Conservation (phyloP, 37 sponge, comb jelly and placozoan species). For the Tethya wilhelma region DNA sequence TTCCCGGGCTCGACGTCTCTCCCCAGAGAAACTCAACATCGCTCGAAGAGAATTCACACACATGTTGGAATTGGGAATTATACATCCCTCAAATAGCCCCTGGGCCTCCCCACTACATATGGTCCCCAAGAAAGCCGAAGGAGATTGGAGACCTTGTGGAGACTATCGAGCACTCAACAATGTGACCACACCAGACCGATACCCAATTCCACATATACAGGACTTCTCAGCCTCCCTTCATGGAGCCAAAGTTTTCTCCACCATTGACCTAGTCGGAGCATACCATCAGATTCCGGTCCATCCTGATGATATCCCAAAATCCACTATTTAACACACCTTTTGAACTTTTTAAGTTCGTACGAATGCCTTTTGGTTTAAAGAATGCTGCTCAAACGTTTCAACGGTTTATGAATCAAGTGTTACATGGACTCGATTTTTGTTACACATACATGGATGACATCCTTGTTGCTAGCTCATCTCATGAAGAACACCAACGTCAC, state of each 20-base stretch:
- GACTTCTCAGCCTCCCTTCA: slow-evolving; percentile 64
- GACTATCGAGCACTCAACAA: slow-evolving; percentile 79
- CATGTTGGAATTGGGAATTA: slow-evolving; percentile 70
- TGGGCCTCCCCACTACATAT: slow-evolving; percentile 78
- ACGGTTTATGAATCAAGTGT: slow-evolving; percentile 62
- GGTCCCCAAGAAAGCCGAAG: slow-evolving; percentile 65
- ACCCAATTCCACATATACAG: slow-evolving; percentile 74
- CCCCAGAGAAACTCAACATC: slow-evolving; percentile 50
- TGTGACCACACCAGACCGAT: slow-evolving; percentile 59
- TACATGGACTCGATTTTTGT: slow-evolving; percentile 40
- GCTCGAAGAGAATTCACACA: slow-evolving; percentile 66
- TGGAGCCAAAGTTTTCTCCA: slow-evolving; percentile 68
- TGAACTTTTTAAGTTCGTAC: slow-evolving; percentile 57
- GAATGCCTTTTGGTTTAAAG: slow-evolving; percentile 51
- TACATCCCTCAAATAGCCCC: slow-evolving; percentile 60
- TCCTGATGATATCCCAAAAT: slow-evolving; percentile 60
- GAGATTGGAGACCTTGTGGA: slow-evolving; percentile 77
- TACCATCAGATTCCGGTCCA: slow-evolving; percentile 58
- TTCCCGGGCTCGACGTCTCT: slow-evolving; percentile 55
- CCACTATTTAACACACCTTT: slow-evolving; percentile 69
- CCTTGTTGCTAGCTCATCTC: slow-evolving; percentile 50
- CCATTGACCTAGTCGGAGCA: slow-evolving; percentile 55
- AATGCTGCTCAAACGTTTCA: slow-evolving; percentile 67
- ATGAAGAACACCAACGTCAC: slow-evolving; percentile 49
- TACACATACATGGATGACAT: slow-evolving; percentile 50